Conservation (phyloP, 2,888 invertebrate genomes). For the Rotaria socialis region DNA sequence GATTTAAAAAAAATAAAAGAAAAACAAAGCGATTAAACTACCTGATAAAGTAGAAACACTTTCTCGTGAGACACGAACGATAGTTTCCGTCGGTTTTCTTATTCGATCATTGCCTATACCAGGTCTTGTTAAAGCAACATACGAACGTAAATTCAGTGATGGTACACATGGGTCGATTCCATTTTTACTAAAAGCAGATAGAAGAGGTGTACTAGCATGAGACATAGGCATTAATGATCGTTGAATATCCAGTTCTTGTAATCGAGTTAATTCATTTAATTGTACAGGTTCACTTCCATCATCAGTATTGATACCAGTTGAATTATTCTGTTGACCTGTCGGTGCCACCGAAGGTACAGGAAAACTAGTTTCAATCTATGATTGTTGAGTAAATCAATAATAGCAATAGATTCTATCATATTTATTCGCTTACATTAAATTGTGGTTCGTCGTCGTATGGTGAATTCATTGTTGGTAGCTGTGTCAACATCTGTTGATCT, state of each 20-base stretch:
- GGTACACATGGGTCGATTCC: background rate
- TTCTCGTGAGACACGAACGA: background rate
- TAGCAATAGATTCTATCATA: background rate
- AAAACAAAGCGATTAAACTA: background rate
- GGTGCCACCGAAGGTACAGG: background rate
- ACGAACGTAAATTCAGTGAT: background rate
- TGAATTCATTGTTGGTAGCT: too few species aligned
- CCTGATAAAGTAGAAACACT: background rate
- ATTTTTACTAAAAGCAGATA: background rate
- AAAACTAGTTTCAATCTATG: background rate
- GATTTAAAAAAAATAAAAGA: background rate
- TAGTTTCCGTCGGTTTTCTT: background rate
- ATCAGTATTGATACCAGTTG: background rate
- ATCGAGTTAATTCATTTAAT: background rate
- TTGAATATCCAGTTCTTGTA: slow-evolving; percentile 11
- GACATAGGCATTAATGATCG: background rate
- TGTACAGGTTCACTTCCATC: background rate
- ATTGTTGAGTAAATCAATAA: background rate
- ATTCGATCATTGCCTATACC: background rate
- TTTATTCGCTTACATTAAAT: background rate
- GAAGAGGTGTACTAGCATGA: background rate
- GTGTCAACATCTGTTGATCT: background rate
- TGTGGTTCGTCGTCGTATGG: background rate
- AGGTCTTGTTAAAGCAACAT: background rate
- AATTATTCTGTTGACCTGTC: background rate